Evolutionary conservation across 2,113 vertebrate species (phyloP).

Genomic region (Tragulus kanchil): DNA sequence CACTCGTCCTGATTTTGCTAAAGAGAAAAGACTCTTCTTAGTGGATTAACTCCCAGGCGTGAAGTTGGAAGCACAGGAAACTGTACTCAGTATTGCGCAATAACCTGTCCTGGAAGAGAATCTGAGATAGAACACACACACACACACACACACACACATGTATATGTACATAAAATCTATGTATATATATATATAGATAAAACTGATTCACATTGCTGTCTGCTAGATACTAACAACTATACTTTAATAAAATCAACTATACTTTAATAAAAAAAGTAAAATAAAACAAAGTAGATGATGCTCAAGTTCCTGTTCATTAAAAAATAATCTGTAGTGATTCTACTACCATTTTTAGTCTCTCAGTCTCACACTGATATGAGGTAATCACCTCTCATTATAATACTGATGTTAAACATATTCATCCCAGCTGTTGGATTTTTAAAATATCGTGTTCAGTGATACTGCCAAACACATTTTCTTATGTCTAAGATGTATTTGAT

Average conservation of each 20-base stretch:
- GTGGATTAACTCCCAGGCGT: not conserved
- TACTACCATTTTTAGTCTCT: not conserved
- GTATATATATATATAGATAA: not conserved
- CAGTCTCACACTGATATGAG: not conserved
- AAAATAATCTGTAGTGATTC: not conserved
- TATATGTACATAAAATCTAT: not conserved
- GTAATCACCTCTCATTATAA: not conserved
- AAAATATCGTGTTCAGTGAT: not conserved
- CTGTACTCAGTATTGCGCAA: not conserved
- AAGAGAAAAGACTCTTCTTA: not conserved
- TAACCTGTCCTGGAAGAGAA: not conserved
- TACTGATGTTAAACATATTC: not conserved
- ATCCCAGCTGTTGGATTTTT: slow-evolving; percentile 46
- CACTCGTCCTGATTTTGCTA: not conserved
- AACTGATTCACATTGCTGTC: not conserved
- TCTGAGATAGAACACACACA: not conserved
- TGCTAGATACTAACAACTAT: not conserved
- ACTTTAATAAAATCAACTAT: not conserved
- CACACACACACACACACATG: too few relatives aligned
- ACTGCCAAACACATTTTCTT: not conserved
- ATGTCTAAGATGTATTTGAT: slow-evolving; percentile 14
- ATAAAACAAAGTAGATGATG: not conserved
- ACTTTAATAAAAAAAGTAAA: not conserved
- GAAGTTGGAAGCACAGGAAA: not conserved
- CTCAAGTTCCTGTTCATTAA: not conserved